These are phyloP conservation scores for Corydoras sp. DNA, from an alignment of 2,113 vertebrate genomes.

Conservation along the genomic window DNA sequence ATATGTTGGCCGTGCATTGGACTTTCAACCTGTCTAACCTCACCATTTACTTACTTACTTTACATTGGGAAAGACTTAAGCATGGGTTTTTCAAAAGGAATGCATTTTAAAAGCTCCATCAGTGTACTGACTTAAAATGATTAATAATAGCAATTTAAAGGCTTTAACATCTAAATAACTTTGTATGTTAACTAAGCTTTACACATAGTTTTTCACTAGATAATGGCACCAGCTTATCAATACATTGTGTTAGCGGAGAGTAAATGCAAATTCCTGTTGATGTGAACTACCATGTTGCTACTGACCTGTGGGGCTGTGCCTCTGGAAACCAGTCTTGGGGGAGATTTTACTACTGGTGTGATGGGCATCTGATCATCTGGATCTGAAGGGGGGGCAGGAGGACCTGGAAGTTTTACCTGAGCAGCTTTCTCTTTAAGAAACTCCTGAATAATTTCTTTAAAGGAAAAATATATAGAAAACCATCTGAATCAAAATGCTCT, in stretches of 20 bases:
- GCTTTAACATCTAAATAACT: no score
- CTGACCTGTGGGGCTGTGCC: slow-evolving; percentile 53
- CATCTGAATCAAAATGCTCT: neutral
- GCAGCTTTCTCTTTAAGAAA: slow-evolving; percentile 55
- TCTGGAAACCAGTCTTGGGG: slow-evolving; percentile 56
- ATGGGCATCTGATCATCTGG: neutral
- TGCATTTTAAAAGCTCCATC: no score
- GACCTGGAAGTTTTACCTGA: slow-evolving; percentile 48
- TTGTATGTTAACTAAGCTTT: no score
- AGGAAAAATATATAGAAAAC: neutral
- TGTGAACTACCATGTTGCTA: neutral
- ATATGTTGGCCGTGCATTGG: no score
- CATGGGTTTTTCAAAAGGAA: no score
- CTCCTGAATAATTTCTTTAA: slow-evolving; percentile 71
- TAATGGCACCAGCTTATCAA: neutral
- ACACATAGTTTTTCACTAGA: no score
- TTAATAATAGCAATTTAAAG: no score
- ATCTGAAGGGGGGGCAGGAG: slow-evolving; percentile 50
- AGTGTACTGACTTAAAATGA: no score
- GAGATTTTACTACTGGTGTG: slow-evolving; percentile 1
- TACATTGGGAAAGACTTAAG: no score
- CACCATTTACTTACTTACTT: no score
- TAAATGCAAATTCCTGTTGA: neutral
- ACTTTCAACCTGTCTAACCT: no score
- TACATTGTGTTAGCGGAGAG: no score